Evolutionary conservation across 1,140 invertebrate genomes (phyloP), one percentile per base, ranked within the genome.

Genomic region (Lucilia sericata): DNA sequence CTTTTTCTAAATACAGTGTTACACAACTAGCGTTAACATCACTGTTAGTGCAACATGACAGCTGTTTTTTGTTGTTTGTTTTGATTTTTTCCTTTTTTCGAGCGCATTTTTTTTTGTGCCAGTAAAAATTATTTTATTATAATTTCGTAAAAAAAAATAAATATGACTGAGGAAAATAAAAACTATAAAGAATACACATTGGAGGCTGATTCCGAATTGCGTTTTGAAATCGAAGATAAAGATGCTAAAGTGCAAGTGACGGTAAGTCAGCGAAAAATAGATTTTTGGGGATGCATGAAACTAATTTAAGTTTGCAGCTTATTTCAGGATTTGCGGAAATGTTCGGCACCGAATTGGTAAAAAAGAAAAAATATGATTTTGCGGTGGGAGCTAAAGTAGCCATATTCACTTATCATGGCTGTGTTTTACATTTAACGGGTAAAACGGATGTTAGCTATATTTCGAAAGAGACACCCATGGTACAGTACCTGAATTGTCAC

Each of bases 331-430:
- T 96, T 86, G 98, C 97, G 0, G 99, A 99, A 93, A 94, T 99
- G 75, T 99, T 99, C 93, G 99, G 99, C 0, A 98, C 98, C 0
- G 98, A 99, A 92, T 89, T 99, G 83, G 96, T 98, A 0, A 97
- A 97, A 91, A 97, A 97, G 30, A 99, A 98, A 92, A 94, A 95
- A 19, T 99, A 99, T 91, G 95, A 95, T 86, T 99, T 99, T 90
- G 93, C 94, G 30, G 93, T 95, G 8, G 98, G 98, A 3, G 96
- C 97, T 0, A 99, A 99, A 93, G 95, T 98, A 17, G 98, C 98
- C 0, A 95, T 99, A 2, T 99, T 97, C 88, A 98, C 98, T 10
- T 99, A 96, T 94, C 97, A 99, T 90, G 98, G 98, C 2, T 99
- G 98, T 89, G 94, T 94, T 0, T 90, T 99, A 60, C 94, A 97